Evolutionary conservation across 2,113 vertebrate genomes (phyloP).

Genomic region (Notechis scutatus): DNA sequence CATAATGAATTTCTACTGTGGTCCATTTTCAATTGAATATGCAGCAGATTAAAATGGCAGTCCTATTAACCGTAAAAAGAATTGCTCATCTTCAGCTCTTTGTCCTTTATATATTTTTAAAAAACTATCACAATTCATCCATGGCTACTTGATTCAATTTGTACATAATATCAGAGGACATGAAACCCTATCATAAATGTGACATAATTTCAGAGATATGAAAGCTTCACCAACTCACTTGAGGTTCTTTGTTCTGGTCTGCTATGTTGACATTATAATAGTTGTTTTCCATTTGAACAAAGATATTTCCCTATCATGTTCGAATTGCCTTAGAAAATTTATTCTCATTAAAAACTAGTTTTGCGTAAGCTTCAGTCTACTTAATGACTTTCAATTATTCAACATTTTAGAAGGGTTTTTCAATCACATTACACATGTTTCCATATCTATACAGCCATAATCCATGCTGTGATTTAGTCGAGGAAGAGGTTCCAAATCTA

Average conservation of each 20-base stretch:
- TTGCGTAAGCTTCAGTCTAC: slow-evolving; percentile 40
- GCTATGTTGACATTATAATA: slow-evolving; percentile 40
- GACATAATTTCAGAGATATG: background rate
- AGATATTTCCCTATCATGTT: slow-evolving; percentile 40
- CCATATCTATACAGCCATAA: background rate
- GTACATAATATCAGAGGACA: slow-evolving; percentile 12
- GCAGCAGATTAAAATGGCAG: background rate
- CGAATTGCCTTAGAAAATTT: slow-evolving; percentile 47
- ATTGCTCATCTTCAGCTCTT: rapidly evolving
- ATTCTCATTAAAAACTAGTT: slow-evolving; percentile 36
- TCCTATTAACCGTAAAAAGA: rapidly evolving
- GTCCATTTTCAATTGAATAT: background rate
- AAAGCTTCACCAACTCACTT: slow-evolving; percentile 32
- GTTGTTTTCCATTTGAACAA: slow-evolving; percentile 51
- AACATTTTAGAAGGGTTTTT: slow-evolving; percentile 25
- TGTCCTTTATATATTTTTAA: rapidly evolving
- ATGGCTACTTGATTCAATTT: rapidly evolving
- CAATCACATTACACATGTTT: slow-evolving; percentile 29
- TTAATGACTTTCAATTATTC: slow-evolving; percentile 43
- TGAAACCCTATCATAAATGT: background rate
- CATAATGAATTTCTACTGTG: background rate
- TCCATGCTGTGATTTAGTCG: background rate
- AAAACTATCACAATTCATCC: background rate
- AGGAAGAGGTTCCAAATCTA: background rate
- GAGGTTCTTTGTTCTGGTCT: slow-evolving; percentile 42